Percentiles rank a stretch among this genome's conserved stretches.
phyloP scores from a whole-genome alignment of 2,113 vertebrate genomes.

The Beaufortia kweichowensis region DNA sequence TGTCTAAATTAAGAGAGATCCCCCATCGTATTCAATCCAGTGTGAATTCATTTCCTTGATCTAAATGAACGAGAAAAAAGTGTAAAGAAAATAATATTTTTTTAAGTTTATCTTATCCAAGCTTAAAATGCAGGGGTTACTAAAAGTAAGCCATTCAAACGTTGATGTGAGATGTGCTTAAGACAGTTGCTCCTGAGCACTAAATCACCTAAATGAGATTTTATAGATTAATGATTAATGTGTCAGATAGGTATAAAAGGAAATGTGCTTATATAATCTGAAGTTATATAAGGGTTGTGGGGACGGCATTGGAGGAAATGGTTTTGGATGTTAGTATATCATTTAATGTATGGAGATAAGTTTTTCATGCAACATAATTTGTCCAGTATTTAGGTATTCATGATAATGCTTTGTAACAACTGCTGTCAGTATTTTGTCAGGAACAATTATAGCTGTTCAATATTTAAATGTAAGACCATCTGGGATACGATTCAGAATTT shows the following conservation, averaged over 20 bases:
- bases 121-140: too few species aligned
- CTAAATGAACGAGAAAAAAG: not conserved
- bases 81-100: not conserved
- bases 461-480: not conserved
- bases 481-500: not conserved
- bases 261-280: constrained; percentile 17
- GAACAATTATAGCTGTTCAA: not conserved
- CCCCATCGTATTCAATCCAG: not conserved
- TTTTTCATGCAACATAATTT: not conserved
- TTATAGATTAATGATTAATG: constrained; percentile 22
- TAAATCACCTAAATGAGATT: not conserved
- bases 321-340: not conserved
- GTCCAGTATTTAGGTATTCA: not conserved
- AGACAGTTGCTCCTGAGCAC: not conserved
- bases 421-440: not conserved
- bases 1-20: not conserved
- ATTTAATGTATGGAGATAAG: not conserved
- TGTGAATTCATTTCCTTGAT: not conserved
- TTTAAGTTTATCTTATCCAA: too few species aligned
- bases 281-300: not conserved
- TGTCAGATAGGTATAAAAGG: not conserved
- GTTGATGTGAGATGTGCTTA: not conserved
- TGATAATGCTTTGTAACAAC: too few species aligned
- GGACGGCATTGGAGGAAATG: not conserved
- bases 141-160: too few species aligned